phyloP scores from a whole-genome alignment of 2,797 vertebrate genomes.

The Pristis pectinata region DNA sequence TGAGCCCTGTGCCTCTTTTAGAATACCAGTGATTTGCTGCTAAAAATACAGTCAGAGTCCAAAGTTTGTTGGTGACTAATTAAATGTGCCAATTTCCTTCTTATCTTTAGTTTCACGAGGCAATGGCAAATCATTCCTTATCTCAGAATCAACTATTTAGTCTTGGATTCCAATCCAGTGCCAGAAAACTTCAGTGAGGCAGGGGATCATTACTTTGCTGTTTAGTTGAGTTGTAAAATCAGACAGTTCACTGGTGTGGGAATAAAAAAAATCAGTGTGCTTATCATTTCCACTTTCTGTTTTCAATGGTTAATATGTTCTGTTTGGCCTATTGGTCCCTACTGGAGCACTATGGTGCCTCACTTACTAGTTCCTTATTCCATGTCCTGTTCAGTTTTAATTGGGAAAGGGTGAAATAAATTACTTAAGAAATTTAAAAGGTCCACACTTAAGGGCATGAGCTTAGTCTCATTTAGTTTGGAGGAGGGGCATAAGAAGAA shows the following conservation, averaged over 20 bases:
- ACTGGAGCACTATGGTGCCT: no score
- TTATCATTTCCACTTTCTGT: not conserved
- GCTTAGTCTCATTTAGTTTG: not conserved
- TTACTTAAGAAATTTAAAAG: not conserved
- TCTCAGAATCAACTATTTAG: not conserved
- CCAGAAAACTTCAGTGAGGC: not conserved
- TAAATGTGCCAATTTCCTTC: not conserved
- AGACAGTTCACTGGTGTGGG: not conserved
- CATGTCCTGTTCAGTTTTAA: not conserved
- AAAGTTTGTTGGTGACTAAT: not conserved
- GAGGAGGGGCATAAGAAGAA: not conserved
- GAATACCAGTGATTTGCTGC: not conserved
- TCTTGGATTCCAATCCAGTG: not conserved
- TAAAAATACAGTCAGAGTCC: not conserved
- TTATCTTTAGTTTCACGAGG: constrained; percentile 18
- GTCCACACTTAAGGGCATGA: not conserved
- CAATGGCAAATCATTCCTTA: not conserved
- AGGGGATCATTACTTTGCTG: no score
- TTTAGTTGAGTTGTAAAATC: not conserved
- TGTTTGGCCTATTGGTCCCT: not conserved
- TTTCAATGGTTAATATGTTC: not conserved
- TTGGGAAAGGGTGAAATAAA: not conserved
- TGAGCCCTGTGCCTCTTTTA: not conserved
- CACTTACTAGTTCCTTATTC: not conserved
- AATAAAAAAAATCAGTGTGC: not conserved